A percentile compares a stretch with the other conserved stretches of the same genome.
Evolutionary conservation across 2,888 invertebrate species (phyloP).

Genomic region (Ptychoptera albimana): DNA sequence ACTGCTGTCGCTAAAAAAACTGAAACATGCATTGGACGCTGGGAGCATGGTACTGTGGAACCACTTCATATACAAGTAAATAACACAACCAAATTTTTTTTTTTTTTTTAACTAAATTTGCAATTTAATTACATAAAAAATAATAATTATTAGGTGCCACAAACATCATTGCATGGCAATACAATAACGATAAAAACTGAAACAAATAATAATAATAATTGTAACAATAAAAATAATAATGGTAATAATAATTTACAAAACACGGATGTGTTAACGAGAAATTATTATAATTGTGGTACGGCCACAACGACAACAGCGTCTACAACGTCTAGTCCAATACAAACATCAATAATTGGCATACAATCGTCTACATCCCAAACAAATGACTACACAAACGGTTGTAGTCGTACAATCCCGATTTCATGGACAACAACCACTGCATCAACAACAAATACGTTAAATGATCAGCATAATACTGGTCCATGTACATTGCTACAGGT

Average conservation of each 20-base stretch:
- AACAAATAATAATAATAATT: too few relatives aligned
- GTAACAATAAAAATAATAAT: too few relatives aligned
- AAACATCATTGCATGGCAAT: too few relatives aligned
- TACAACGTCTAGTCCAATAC: constrained; percentile 8
- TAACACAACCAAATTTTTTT: too few relatives aligned
- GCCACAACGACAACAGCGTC: constrained; percentile 5
- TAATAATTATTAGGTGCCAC: background rate
- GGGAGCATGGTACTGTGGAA: constrained; percentile 13
- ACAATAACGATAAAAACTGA: too few relatives aligned
- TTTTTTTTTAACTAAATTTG: background rate
- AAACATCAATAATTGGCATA: constrained; percentile 2
- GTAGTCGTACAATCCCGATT: constrained; percentile 15
- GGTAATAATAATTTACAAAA: too few relatives aligned
- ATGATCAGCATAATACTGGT: background rate
- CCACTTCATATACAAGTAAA: constrained; percentile 14
- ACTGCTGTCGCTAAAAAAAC: constrained; percentile 12
- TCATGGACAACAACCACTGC: constrained; percentile 16
- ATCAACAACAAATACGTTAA: constrained; percentile 11
- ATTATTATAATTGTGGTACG: background rate
- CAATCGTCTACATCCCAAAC: background rate
- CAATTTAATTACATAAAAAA: background rate
- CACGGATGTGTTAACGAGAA: too few relatives aligned
- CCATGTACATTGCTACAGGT: constrained; percentile 20
- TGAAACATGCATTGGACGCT: constrained; percentile 13
- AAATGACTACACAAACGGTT: constrained; percentile 11